Percentiles rank a stretch among this genome's conserved stretches.
Conservation (phyloP, 2,888 invertebrate species). For the Cryptocephalus moraei region DNA sequence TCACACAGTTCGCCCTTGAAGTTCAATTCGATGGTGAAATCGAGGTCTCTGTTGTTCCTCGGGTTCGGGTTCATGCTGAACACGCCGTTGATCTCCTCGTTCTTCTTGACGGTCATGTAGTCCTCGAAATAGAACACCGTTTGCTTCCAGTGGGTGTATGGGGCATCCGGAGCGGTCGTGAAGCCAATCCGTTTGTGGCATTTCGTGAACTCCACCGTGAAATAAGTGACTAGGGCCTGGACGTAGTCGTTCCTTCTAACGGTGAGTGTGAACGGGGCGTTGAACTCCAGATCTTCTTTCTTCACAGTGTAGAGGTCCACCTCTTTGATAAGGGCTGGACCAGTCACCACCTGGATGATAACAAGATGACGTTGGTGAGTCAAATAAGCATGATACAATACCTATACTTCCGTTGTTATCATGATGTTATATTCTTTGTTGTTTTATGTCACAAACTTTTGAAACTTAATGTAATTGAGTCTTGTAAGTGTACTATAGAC, state of each 20-base stretch:
- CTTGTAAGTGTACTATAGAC: too few relatives aligned
- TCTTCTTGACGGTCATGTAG: conserved; percentile 92
- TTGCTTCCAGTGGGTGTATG: conserved; percentile 99
- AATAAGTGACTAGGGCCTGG: conserved; percentile 97
- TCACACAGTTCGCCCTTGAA: conserved; percentile 86
- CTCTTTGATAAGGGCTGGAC: conserved; percentile 90
- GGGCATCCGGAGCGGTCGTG: conserved; percentile 95
- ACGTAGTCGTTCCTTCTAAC: conserved; percentile 86
- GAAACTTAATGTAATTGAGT: too few relatives aligned
- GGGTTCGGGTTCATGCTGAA: conserved; percentile 94
- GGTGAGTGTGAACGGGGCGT: conserved; percentile 74
- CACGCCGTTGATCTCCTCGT: conserved; percentile 85
- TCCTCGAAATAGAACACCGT: conserved; percentile 96
- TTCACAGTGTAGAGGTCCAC: conserved; percentile 98
- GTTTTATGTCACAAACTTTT: too few relatives aligned
- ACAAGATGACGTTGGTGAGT: too few relatives aligned
- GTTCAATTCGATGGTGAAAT: conserved; percentile 86
- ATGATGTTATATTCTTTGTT: too few relatives aligned
- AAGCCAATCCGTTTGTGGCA: conserved; percentile 98
- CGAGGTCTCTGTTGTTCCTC: conserved; percentile 92
- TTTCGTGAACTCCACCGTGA: conserved; percentile 98
- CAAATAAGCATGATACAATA: too few relatives aligned
- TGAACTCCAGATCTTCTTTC: conserved; percentile 87
- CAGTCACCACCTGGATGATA: conserved; percentile 60
- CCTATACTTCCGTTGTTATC: too few relatives aligned